Evolutionary conservation across 1,140 invertebrate species (phyloP).

Genomic region (Pseudachorutes palmiensis): DNA sequence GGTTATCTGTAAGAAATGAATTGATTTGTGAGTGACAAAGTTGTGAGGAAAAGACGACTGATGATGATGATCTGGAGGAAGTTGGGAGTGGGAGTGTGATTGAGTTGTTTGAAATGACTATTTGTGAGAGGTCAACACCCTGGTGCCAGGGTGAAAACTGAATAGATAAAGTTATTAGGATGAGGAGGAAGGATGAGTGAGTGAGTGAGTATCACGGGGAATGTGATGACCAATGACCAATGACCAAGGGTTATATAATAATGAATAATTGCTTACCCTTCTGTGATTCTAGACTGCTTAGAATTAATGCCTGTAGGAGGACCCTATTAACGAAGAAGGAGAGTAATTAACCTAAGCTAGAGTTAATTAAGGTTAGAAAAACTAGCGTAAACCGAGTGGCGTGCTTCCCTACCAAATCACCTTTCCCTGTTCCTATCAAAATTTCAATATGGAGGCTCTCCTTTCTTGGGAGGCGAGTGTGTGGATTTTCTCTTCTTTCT

Average conservation of each 20-base stretch:
- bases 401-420: background rate
- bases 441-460: conserved; percentile 7
- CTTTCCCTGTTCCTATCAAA: conserved; percentile 7
- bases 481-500: background rate
- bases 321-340: background rate
- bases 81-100: too few species aligned
- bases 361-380: too few species aligned
- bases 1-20: background rate
- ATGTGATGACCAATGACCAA: background rate
- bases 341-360: conserved; percentile 5
- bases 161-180: too few species aligned
- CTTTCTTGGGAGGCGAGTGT: background rate
- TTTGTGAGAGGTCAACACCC: too few species aligned
- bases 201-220: background rate
- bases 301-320: background rate
- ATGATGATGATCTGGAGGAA: too few species aligned
- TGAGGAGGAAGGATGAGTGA: too few species aligned
- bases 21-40: background rate
- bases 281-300: background rate
- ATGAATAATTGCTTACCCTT: background rate
- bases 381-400: conserved; percentile 8
- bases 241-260: background rate
- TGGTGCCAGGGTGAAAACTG: too few species aligned
- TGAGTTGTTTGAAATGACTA: too few species aligned
- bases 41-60: too few species aligned